phyloP scores from a whole-genome alignment of 2,797 vertebrate genomes.

The Distichodus sexfasciatus region DNA sequence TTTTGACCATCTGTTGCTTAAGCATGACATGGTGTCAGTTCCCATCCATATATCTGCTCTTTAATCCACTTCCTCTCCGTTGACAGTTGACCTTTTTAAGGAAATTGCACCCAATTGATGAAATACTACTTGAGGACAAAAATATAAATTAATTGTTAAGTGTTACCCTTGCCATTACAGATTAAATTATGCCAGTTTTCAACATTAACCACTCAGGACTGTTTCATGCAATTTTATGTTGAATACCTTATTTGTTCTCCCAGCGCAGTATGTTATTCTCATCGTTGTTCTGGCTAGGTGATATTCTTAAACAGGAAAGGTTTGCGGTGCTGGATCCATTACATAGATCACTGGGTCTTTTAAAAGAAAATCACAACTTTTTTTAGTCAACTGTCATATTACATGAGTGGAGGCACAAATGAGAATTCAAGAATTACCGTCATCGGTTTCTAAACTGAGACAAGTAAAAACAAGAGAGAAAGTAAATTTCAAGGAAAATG shows the following conservation, averaged over 20 bases:
- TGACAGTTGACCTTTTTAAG: not conserved
- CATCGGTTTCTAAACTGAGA: too few species aligned
- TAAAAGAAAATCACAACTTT: too few species aligned
- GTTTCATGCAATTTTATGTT: slow-evolving; percentile 6
- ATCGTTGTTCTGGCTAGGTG: slow-evolving; percentile 59
- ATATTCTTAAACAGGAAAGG: slow-evolving; percentile 33
- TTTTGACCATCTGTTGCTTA: not conserved
- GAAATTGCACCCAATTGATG: too few species aligned
- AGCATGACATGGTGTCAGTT: not conserved
- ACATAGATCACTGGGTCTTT: too few species aligned
- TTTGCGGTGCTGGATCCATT: too few species aligned
- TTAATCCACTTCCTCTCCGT: not conserved
- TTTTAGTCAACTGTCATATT: not conserved
- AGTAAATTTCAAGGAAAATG: too few species aligned
- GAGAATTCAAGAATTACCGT: not conserved
- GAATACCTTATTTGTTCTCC: slow-evolving; percentile 47
- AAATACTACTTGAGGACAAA: too few species aligned
- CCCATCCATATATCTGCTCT: not conserved
- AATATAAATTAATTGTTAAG: too few species aligned
- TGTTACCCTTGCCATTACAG: too few species aligned
- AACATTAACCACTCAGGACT: too few species aligned
- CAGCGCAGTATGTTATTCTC: slow-evolving; percentile 59
- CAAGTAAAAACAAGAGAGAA: too few species aligned
- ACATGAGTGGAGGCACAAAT: not conserved
- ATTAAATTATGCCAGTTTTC: too few species aligned